Conservation (phyloP, 2,113 vertebrate genomes). For the Ptilonorhynchus violaceus region DNA sequence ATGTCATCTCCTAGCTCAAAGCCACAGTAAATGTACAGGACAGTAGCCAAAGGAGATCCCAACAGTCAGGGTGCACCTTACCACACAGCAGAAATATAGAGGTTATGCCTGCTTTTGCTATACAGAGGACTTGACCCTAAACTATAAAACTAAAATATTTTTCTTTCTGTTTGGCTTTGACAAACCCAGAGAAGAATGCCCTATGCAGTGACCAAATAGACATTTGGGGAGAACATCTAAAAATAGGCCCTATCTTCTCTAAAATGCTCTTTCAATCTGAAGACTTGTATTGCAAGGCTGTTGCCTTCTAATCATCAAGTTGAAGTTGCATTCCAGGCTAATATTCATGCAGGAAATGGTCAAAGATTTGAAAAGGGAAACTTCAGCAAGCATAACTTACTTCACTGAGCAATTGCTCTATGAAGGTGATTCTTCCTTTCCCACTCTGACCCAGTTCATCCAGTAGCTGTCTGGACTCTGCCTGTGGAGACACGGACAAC, state of each 20-base stretch:
- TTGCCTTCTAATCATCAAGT: neutral
- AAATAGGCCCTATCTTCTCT: neutral
- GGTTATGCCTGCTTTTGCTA: neutral
- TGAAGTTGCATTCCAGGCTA: neutral
- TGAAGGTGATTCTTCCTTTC: conserved; percentile 63
- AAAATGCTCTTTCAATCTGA: neutral
- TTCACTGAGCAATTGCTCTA: conserved; percentile 82
- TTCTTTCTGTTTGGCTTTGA: neutral
- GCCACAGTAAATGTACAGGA: neutral
- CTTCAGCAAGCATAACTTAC: conserved; percentile 50
- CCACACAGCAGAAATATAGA: neutral
- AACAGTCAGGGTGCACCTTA: neutral
- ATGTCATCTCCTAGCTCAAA: neutral
- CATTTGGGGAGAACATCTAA: neutral
- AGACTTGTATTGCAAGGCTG: neutral
- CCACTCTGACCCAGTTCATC: conserved; percentile 74
- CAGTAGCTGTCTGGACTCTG: conserved; percentile 73
- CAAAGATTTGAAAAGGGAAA: neutral
- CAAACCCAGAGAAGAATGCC: neutral
- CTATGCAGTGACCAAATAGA: rapidly evolving
- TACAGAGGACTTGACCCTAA: neutral
- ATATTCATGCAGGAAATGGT: neutral
- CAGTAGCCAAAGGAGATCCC: neutral
- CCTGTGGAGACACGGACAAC: conserved; percentile 43
- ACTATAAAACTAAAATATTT: neutral